A percentile compares a stretch with the other conserved stretches of the same genome.
phyloP scores from a whole-genome alignment of 2,797 vertebrate genomes.

The Semaprochilodus insignis region DNA sequence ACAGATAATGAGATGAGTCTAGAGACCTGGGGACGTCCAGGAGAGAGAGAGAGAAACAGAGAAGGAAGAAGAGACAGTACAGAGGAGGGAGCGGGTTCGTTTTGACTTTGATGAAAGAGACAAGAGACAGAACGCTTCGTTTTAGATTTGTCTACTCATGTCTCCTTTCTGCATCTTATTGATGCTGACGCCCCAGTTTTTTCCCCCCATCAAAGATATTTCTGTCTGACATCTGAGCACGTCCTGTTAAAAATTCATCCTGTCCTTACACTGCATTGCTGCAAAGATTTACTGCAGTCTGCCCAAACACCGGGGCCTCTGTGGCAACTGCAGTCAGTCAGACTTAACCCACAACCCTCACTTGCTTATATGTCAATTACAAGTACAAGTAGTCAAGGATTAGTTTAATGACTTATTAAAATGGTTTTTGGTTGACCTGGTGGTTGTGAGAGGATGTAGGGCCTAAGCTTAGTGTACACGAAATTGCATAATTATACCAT shows the following conservation, averaged over 20 bases:
- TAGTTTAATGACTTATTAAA: not conserved
- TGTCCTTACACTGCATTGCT: not conserved
- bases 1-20: conserved; percentile 32
- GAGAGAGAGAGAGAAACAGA: conserved; percentile 5
- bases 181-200: conserved; percentile 48
- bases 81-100: not conserved
- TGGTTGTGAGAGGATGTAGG: not conserved
- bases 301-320: conserved; percentile 1
- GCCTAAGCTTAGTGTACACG: not conserved
- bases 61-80: not conserved
- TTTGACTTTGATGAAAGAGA: conserved; percentile 28
- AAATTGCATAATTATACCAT: not conserved
- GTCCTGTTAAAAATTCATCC: conserved; percentile 45
- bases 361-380: not conserved
- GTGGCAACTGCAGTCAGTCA: conserved; percentile 32
- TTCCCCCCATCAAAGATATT: conserved; percentile 32
- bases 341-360: not conserved
- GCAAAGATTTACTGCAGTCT: conserved; percentile 15
- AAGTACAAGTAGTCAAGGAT: not conserved
- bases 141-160: conserved; percentile 20
- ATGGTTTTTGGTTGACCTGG: not conserved
- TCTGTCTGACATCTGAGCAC: conserved; percentile 49
- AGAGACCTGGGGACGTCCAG: conserved; percentile 11
- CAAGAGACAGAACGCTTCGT: conserved; percentile 19
- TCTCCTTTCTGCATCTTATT: conserved; percentile 33